Evolutionary conservation across 1,140 invertebrate species (phyloP).

Genomic region (Panagrolaimus sp.): DNA sequence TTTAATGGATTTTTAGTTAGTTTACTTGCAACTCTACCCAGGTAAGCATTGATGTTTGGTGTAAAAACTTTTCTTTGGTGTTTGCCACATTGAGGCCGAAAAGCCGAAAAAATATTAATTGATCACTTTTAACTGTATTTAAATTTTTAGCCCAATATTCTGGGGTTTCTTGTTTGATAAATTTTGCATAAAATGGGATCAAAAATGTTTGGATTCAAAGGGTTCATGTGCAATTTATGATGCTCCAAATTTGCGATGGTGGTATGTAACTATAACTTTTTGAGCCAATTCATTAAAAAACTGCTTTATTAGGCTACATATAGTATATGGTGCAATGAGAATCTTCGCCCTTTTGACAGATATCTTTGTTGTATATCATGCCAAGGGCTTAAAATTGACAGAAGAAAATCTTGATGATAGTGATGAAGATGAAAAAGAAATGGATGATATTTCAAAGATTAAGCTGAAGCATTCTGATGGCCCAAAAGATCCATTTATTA

Average conservation of each 20-base stretch:
- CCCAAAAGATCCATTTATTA: neutral
- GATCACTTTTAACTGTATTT: no score
- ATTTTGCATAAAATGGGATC: conserved; percentile 58
- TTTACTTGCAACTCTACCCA: conserved; percentile 57
- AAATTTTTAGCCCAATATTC: conserved; percentile 58
- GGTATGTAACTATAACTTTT: neutral
- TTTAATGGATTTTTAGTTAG: conserved; percentile 57
- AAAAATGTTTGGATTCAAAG: conserved; percentile 42
- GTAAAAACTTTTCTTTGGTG: no score
- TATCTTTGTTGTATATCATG: conserved; percentile 50
- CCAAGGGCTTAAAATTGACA: conserved; percentile 43
- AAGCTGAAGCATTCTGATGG: neutral
- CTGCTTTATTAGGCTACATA: conserved; percentile 33
- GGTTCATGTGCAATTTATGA: conserved; percentile 59
- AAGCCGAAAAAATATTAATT: no score
- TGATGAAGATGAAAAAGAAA: neutral
- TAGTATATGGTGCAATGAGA: conserved; percentile 47
- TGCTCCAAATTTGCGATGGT: conserved; percentile 37
- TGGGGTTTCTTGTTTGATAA: conserved; percentile 59
- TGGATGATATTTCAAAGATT: neutral
- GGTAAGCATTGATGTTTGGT: no score
- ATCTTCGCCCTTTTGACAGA: conserved; percentile 49
- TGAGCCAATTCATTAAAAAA: neutral
- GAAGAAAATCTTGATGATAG: neutral
- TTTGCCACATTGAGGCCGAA: no score